These are phyloP conservation scores for Echinops telfairi DNA, from an alignment of 2,113 vertebrate species.

Conservation along the genomic window DNA sequence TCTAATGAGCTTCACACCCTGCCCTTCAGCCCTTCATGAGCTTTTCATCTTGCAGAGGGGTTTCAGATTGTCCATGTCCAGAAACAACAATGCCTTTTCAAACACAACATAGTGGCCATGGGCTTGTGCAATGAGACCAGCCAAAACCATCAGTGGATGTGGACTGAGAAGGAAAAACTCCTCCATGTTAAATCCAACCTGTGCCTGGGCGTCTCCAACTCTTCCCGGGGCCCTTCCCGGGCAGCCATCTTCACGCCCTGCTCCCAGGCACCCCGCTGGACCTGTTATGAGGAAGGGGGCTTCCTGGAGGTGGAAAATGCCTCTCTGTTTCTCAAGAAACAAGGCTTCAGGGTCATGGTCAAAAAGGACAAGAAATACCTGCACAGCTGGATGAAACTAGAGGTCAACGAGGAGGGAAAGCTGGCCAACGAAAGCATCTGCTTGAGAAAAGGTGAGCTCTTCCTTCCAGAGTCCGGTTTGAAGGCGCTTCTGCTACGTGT, in stretches of 20 bases:
- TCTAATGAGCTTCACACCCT: constrained; percentile 25
- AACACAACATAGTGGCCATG: constrained; percentile 83
- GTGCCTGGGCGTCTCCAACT: constrained; percentile 87
- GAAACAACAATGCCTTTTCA: constrained; percentile 88
- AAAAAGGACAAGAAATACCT: constrained; percentile 87
- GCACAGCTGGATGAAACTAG: constrained; percentile 91
- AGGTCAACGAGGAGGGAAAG: constrained; percentile 84
- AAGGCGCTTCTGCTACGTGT: constrained; percentile 67
- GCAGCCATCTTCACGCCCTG: constrained; percentile 84
- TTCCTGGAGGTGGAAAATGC: constrained; percentile 88
- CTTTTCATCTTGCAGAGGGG: constrained; percentile 88
- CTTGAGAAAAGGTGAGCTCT: constrained; percentile 88
- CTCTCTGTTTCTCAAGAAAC: constrained; percentile 91
- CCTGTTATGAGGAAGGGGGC: constrained; percentile 86
- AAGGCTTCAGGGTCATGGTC: constrained; percentile 87
- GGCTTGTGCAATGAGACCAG: constrained; percentile 87
- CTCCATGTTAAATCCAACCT: constrained; percentile 85
- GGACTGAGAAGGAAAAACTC: constrained; percentile 88
- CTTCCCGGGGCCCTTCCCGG: constrained; percentile 83
- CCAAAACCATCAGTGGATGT: constrained; percentile 91
- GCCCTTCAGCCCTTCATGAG: constrained; percentile 63
- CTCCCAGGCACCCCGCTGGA: constrained; percentile 89
- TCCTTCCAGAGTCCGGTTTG: constrained; percentile 66
- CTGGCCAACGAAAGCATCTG: constrained; percentile 87
- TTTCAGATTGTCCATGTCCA: constrained; percentile 92